Conservation (phyloP, 2,797 vertebrate genomes). For the Vipera latastei region DNA sequence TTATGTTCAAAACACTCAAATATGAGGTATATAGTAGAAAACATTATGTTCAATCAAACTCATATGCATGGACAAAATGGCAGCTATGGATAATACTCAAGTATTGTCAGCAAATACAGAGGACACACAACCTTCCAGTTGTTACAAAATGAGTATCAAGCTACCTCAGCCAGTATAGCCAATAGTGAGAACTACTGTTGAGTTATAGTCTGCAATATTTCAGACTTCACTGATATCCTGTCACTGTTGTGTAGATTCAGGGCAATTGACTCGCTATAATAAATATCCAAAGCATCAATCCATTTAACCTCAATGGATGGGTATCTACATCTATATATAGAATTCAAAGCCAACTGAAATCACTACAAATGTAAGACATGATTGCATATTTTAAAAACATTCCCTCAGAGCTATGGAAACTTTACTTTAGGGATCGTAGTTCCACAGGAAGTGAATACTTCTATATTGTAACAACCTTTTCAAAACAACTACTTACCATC, state of each 20-base stretch:
- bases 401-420: not conserved
- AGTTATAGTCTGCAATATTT: not conserved
- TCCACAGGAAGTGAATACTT: not conserved
- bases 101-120: not conserved
- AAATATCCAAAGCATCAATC: not conserved
- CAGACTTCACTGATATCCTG: not conserved
- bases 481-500: not conserved
- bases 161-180: not conserved
- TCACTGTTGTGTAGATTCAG: not conserved
- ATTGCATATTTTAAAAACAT: not conserved
- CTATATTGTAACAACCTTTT: not conserved
- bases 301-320: not conserved
- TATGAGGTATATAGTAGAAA: not conserved
- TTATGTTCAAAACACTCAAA: not conserved
- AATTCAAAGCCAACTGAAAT: not conserved
- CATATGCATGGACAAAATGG: not conserved
- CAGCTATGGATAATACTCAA: not conserved
- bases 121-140: not conserved
- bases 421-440: not conserved
- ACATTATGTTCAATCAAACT: not conserved
- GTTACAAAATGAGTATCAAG: not conserved
- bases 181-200: not conserved
- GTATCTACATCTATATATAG: not conserved
- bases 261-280: not conserved
- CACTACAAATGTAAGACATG: not conserved